phyloP scores from a whole-genome alignment of 2,113 vertebrate genomes.

The Thalassoma bifasciatum region DNA sequence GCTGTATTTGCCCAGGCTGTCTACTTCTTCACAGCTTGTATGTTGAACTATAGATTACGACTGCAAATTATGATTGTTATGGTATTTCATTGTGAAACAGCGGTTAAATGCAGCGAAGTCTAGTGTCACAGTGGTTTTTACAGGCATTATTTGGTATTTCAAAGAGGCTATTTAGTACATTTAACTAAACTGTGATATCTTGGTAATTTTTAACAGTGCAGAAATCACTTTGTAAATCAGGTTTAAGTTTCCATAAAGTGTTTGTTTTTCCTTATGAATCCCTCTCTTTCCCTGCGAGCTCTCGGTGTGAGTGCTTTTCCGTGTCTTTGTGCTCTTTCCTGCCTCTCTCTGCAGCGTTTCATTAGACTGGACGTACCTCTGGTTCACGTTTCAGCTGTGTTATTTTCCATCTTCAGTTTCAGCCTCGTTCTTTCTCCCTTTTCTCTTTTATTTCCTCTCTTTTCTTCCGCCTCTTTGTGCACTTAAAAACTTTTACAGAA shows the following conservation, averaged over 20 bases:
- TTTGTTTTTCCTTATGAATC: neutral
- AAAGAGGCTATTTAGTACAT: no score
- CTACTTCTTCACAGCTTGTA: no score
- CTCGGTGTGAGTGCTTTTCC: conserved; percentile 3
- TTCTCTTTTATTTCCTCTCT: conserved; percentile 57
- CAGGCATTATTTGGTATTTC: no score
- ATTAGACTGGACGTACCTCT: conserved; percentile 38
- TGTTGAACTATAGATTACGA: no score
- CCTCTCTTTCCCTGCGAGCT: neutral
- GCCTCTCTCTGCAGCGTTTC: conserved; percentile 43
- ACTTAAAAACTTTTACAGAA: conserved; percentile 52
- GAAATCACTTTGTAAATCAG: neutral
- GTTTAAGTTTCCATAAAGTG: neutral
- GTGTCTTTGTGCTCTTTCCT: conserved; percentile 37
- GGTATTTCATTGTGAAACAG: no score
- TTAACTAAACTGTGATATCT: no score
- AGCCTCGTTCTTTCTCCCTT: conserved; percentile 45
- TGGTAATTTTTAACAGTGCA: neutral
- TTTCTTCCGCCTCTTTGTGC: conserved; percentile 44
- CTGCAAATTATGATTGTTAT: no score
- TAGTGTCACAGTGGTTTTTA: no score
- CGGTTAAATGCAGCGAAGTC: no score
- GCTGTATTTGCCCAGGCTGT: no score
- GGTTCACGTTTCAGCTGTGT: conserved; percentile 60
- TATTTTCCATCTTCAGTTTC: conserved; percentile 62